A percentile compares a stretch with the other conserved stretches of the same genome.
Evolutionary conservation across 2,113 vertebrate genomes (phyloP).

Genomic region (Accipiter virgatus): DNA sequence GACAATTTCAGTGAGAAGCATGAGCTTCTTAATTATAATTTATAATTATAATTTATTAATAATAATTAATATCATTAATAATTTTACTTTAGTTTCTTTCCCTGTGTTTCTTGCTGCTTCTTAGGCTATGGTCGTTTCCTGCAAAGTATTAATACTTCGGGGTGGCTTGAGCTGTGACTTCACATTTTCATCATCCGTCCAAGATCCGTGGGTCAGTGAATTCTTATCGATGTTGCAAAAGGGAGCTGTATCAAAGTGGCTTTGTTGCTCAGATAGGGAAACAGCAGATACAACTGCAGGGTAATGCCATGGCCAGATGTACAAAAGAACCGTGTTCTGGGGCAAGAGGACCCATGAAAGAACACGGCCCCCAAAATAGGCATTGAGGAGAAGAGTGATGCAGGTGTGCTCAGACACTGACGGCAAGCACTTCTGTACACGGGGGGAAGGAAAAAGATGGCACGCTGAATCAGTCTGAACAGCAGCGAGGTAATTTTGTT

Average conservation of each 20-base stretch:
- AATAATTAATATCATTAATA: neutral
- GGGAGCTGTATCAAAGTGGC: neutral
- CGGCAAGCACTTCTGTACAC: neutral
- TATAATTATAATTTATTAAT: too few relatives aligned
- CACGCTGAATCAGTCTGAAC: neutral
- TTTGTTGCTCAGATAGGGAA: neutral
- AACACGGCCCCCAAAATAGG: neutral
- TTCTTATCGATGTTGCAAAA: neutral
- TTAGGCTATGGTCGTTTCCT: neutral
- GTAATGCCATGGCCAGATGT: neutral
- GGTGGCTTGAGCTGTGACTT: neutral
- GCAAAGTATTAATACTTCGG: neutral
- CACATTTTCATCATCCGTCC: fast-evolving
- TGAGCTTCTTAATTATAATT: neutral
- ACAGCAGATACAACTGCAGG: neutral
- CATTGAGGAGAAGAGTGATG: fast-evolving
- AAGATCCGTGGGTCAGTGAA: neutral
- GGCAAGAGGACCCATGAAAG: neutral
- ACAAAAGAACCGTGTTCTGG: neutral
- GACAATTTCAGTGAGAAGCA: neutral
- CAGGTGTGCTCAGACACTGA: neutral
- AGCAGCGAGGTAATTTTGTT: neutral
- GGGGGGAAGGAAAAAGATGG: neutral
- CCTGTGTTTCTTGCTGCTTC: neutral
- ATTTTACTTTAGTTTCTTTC: neutral